Conservation (phyloP, 2,797 vertebrate species). For the Eupleurogrammus muticus region DNA sequence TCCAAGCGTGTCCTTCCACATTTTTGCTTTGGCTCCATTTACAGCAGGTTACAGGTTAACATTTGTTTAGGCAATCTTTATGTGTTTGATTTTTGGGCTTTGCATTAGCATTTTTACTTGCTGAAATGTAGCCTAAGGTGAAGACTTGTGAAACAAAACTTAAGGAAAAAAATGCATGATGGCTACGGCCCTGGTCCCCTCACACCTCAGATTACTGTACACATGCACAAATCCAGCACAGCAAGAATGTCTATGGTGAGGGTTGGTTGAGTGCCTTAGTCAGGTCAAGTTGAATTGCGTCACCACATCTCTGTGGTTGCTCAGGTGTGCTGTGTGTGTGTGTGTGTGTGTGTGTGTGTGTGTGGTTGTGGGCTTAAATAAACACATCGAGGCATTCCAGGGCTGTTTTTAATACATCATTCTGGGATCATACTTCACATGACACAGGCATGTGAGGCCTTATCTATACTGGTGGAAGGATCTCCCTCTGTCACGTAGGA, state of each 20-base stretch:
- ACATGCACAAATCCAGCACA: background rate
- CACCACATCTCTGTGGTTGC: slow-evolving; percentile 9
- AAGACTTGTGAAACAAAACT: too few species aligned
- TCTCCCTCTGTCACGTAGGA: slow-evolving; percentile 26
- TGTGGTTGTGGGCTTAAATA: slow-evolving; percentile 31
- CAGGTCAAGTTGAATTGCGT: slow-evolving; percentile 13
- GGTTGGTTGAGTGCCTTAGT: background rate
- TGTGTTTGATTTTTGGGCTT: too few species aligned
- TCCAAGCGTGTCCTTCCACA: too few species aligned
- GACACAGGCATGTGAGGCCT: slow-evolving; percentile 43
- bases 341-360: slow-evolving; percentile 8
- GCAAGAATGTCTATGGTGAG: background rate
- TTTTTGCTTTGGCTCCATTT: too few species aligned
- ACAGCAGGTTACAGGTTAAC: too few species aligned
- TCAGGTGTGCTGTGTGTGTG: slow-evolving; percentile 29
- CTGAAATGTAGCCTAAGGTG: too few species aligned
- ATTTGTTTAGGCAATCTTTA: too few species aligned
- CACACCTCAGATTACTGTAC: too few species aligned
- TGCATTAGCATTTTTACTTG: too few species aligned
- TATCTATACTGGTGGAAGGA: slow-evolving; percentile 61
- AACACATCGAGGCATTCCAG: slow-evolving; percentile 34
- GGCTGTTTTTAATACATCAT: slow-evolving; percentile 45
- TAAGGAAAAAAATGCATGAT: too few species aligned
- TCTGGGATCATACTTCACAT: slow-evolving; percentile 45
- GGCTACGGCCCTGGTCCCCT: too few species aligned